Conservation (phyloP, 2,113 vertebrate genomes). For the Ptychochromis oligacanthus region DNA sequence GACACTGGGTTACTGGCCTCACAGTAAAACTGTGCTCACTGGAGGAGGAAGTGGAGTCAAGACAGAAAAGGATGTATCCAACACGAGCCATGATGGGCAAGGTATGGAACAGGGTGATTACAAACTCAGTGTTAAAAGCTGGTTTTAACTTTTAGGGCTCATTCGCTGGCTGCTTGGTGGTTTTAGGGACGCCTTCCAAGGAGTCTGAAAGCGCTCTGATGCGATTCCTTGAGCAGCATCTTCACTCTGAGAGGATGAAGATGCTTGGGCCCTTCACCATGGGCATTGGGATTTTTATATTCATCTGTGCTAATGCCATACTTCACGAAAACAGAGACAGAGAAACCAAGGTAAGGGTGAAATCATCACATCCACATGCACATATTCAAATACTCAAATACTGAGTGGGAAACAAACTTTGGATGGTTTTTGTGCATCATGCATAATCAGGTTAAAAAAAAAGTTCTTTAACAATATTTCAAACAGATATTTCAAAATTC, state of each 20-base stretch:
- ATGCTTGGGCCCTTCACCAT: slow-evolving; percentile 99
- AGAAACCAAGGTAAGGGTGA: slow-evolving; percentile 89
- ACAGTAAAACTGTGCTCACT: slow-evolving; percentile 78
- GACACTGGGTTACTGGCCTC: slow-evolving; percentile 96
- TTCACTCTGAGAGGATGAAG: slow-evolving; percentile 97
- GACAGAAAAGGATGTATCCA: not conserved
- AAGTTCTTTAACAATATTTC: not conserved
- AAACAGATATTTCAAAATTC: not conserved
- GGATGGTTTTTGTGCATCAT: not conserved
- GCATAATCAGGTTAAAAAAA: not conserved
- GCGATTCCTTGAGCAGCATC: slow-evolving; percentile 91
- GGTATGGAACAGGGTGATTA: slow-evolving; percentile 20
- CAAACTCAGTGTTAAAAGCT: not conserved
- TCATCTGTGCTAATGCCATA: slow-evolving; percentile 98
- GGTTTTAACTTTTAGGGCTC: not conserved
- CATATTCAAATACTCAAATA: fast-evolving
- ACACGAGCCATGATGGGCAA: slow-evolving; percentile 29
- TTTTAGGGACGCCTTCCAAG: slow-evolving; percentile 42
- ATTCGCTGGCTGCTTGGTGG: not conserved
- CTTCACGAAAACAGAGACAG: slow-evolving; percentile 97
- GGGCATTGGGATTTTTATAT: slow-evolving; percentile 99
- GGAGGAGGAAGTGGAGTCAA: slow-evolving; percentile 24
- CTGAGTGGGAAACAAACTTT: not conserved
- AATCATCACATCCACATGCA: not conserved
- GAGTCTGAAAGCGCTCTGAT: slow-evolving; percentile 78